Evolutionary conservation across 1,140 invertebrate species (phyloP).

Genomic region (Plectrocnemia conspersa): DNA sequence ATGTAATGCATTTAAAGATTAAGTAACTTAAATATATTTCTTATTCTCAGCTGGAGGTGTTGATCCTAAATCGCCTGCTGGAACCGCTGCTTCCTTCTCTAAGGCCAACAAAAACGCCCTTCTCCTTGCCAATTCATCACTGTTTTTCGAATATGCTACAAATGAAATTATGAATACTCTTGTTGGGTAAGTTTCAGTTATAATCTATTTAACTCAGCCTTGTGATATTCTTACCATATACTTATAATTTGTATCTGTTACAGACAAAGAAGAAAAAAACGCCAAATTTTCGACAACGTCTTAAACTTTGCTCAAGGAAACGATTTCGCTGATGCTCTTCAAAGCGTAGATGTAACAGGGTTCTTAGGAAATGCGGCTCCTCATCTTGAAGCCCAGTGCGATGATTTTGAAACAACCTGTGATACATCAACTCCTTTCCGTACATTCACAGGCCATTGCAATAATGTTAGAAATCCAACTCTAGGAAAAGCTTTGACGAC

Average conservation of each 20-base stretch:
- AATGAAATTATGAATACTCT: conserved; percentile 73
- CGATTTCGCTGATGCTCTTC: conserved; percentile 65
- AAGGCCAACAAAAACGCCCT: conserved; percentile 80
- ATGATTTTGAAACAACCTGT: conserved; percentile 64
- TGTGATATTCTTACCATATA: conserved; percentile 11
- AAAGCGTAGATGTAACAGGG: conserved; percentile 68
- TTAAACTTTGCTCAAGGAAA: conserved; percentile 60
- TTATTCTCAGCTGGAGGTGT: conserved; percentile 66
- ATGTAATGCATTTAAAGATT: not conserved
- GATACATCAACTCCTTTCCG: conserved; percentile 77
- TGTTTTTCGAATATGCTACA: conserved; percentile 83
- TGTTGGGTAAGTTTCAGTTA: conserved; percentile 48
- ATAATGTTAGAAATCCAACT: conserved; percentile 82
- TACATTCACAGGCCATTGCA: conserved; percentile 82
- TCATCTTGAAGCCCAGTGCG: conserved; percentile 55
- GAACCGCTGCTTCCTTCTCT: conserved; percentile 81
- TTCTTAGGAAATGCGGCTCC: conserved; percentile 49
- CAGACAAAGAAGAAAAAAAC: conserved; percentile 56
- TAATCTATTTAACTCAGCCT: conserved; percentile 5
- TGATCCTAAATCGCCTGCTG: conserved; percentile 79
- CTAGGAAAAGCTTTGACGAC: conserved; percentile 81
- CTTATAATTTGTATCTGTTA: conserved; percentile 12
- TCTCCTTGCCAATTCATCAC: conserved; percentile 76
- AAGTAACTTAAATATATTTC: conserved; percentile 9
- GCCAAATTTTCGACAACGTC: conserved; percentile 69